Evolutionary conservation across 1,140 invertebrate species (phyloP).

Genomic region (Pogonomyrmex barbatus): DNA sequence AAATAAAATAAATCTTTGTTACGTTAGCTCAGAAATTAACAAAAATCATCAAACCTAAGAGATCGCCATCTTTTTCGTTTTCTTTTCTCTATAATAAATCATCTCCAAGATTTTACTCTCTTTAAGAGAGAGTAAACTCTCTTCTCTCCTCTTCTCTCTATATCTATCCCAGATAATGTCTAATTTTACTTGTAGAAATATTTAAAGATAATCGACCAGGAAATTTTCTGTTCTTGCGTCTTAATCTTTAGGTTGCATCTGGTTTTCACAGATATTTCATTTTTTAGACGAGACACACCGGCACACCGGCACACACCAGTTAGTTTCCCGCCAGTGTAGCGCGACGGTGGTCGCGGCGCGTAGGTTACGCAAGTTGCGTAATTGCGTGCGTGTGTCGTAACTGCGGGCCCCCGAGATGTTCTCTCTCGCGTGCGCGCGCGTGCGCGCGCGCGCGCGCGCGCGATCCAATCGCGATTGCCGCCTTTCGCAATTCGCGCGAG

Average conservation of each 20-base stretch:
- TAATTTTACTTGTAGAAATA: no score
- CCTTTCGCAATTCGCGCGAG: conserved; percentile 35
- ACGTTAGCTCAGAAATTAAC: no score
- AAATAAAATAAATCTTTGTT: no score
- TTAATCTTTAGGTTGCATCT: background rate
- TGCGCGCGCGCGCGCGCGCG: background rate
- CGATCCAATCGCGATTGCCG: conserved; percentile 19
- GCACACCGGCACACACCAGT: background rate
- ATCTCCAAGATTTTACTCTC: no score
- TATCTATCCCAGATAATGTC: no score
- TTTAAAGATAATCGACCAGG: no score
- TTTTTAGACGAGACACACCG: background rate
- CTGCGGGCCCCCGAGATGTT: conserved; percentile 23
- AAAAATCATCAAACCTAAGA: no score
- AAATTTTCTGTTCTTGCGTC: no score
- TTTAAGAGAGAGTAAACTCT: no score
- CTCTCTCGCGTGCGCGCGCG: conserved; percentile 7
- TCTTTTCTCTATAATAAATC: no score
- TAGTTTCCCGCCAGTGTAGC: background rate
- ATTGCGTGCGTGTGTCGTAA: conserved; percentile 46
- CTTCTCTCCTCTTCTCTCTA: no score
- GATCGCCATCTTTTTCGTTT: no score
- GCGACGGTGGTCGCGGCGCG: background rate
- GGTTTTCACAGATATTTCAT: background rate
- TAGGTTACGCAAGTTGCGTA: conserved; percentile 49